Conservation (phyloP, 2,888 invertebrate species). For the Abrostola triplasia region DNA sequence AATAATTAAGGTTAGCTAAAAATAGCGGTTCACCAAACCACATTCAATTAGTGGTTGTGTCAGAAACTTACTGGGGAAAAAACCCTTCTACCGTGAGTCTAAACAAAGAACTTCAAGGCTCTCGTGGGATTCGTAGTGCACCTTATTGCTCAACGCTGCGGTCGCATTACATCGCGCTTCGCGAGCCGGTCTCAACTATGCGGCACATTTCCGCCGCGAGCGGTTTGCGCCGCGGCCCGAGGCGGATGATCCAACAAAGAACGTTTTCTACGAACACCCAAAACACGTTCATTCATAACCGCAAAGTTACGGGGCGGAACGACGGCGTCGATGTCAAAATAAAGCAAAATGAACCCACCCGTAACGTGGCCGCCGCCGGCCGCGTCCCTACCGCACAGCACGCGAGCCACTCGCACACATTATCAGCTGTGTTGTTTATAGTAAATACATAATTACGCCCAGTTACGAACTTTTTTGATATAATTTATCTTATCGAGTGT, state of each 20-base stretch:
- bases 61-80: slow-evolving; percentile 63
- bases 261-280: slow-evolving; percentile 73
- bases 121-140: slow-evolving; percentile 69
- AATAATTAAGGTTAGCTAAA: slow-evolving; percentile 52
- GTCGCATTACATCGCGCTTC: slow-evolving; percentile 66
- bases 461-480: slow-evolving; percentile 31
- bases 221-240: slow-evolving; percentile 34
- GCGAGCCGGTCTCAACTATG: slow-evolving; percentile 59
- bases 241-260: slow-evolving; percentile 69
- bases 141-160: slow-evolving; percentile 74
- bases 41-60: slow-evolving; percentile 70
- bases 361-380: slow-evolving; percentile 54
- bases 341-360: slow-evolving; percentile 67
- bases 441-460: slow-evolving; percentile 38
- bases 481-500: slow-evolving; percentile 48
- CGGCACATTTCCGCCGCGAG: slow-evolving; percentile 71
- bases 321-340: slow-evolving; percentile 66
- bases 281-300: slow-evolving; percentile 78
- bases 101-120: slow-evolving; percentile 79
- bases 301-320: slow-evolving; percentile 72
- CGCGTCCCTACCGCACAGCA: slow-evolving; percentile 21
- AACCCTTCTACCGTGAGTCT: slow-evolving; percentile 66
- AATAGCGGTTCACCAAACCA: slow-evolving; percentile 63
- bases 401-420: slow-evolving; percentile 25
- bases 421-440: slow-evolving; percentile 52